Evolutionary conservation across 1,140 invertebrate genomes (phyloP).

Genomic region (Drosophila ohnishii): DNA sequence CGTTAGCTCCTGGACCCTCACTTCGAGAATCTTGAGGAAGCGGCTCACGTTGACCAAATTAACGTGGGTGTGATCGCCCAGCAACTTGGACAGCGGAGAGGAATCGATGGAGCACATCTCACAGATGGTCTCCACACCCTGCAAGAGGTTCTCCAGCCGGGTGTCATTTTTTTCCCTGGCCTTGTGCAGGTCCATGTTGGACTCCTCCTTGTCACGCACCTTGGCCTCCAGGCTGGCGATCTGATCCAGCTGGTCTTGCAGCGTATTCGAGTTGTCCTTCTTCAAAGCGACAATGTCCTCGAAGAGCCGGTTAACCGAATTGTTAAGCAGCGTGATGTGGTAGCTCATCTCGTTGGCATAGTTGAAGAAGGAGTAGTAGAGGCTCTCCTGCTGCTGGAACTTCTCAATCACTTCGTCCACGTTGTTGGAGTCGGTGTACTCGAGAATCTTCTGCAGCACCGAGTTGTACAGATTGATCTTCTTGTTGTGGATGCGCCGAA

Average conservation of each 20-base stretch:
- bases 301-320: constrained; percentile 71
- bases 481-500: constrained; percentile 62
- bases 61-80: constrained; percentile 67
- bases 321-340: constrained; percentile 72
- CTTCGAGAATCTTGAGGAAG: constrained; percentile 62
- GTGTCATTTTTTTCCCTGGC: constrained; percentile 52
- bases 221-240: constrained; percentile 56
- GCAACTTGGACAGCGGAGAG: constrained; percentile 35
- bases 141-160: constrained; percentile 61
- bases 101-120: constrained; percentile 66
- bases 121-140: constrained; percentile 66
- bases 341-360: constrained; percentile 79
- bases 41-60: constrained; percentile 62
- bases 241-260: constrained; percentile 58
- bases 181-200: constrained; percentile 55
- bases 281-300: constrained; percentile 68
- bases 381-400: constrained; percentile 73
- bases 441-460: constrained; percentile 69
- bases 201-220: constrained; percentile 45
- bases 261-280: constrained; percentile 52
- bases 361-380: constrained; percentile 77
- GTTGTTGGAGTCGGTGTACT: constrained; percentile 57
- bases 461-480: constrained; percentile 73
- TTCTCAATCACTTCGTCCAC: constrained; percentile 71
- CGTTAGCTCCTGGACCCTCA: constrained; percentile 59